Evolutionary conservation across 1,140 invertebrate species (phyloP).

Genomic region (Lepidotrigona ventralis): DNA sequence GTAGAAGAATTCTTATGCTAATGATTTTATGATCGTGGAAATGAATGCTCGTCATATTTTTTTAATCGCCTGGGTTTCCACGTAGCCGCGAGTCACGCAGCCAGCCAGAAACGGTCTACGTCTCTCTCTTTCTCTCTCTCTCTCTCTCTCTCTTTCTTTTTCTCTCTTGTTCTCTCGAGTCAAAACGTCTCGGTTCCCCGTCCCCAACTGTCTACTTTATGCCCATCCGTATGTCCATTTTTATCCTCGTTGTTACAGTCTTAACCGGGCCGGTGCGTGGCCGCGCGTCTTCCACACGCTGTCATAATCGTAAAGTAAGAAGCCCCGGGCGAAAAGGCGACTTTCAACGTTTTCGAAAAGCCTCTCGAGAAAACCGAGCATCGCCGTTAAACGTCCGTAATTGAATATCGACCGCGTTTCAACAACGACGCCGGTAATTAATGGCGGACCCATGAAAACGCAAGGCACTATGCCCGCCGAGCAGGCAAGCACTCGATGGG

Average conservation of each 20-base stretch:
- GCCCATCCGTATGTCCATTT: conserved; percentile 39
- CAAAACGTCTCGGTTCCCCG: conserved; percentile 36
- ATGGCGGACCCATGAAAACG: not conserved
- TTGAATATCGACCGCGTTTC: conserved; percentile 55
- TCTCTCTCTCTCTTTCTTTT: not conserved
- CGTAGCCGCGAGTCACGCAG: conserved; percentile 61
- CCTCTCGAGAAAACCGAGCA: conserved; percentile 37
- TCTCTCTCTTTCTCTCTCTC: not conserved
- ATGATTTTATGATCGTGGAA: conserved; percentile 81
- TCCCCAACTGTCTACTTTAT: conserved; percentile 60
- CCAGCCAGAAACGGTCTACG: conserved; percentile 33
- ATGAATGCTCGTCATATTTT: conserved; percentile 81
- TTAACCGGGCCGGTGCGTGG: conserved; percentile 45
- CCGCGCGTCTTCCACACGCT: conserved; percentile 43
- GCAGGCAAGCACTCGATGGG: not conserved
- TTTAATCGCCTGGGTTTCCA: conserved; percentile 78
- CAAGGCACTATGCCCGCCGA: not conserved
- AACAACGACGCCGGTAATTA: conserved; percentile 23
- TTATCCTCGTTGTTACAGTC: conserved; percentile 64
- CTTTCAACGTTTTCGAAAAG: conserved; percentile 47
- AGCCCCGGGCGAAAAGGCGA: conserved; percentile 25
- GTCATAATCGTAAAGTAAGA: conserved; percentile 64
- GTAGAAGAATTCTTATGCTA: conserved; percentile 81
- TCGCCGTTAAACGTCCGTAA: conserved; percentile 43
- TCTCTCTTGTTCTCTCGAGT: not conserved